A percentile compares a stretch with the other conserved stretches of the same genome.
Conservation (phyloP, 2,797 vertebrate genomes). For the Sylvilagus floridanus region DNA sequence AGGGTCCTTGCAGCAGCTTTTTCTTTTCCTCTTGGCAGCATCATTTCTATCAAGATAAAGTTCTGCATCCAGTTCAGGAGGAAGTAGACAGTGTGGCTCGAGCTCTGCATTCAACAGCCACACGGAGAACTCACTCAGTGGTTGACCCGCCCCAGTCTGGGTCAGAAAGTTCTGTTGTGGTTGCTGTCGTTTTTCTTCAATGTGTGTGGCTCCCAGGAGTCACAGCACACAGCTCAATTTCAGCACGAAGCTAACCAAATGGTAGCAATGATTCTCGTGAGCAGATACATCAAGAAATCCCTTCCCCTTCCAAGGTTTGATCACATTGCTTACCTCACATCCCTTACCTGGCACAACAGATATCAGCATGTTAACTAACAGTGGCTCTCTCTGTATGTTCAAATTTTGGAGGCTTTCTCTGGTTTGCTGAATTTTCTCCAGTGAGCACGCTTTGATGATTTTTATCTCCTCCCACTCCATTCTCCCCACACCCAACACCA, state of each 20-base stretch:
- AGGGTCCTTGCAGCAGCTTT: neutral
- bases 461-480: neutral
- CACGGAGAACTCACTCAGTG: neutral
- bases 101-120: neutral
- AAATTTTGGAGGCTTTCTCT: neutral
- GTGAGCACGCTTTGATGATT: neutral
- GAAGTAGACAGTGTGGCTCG: neutral
- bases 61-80: neutral
- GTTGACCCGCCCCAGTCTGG: neutral
- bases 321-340: neutral
- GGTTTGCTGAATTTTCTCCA: slow-evolving; percentile 17
- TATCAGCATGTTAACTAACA: neutral
- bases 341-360: neutral
- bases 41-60: slow-evolving; percentile 23
- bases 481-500: no score
- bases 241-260: neutral
- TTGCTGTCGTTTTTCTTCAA: neutral
- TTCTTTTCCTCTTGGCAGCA: neutral
- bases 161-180: neutral
- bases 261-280: neutral
- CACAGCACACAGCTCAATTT: neutral
- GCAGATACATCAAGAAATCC: neutral
- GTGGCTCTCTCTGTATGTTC: neutral
- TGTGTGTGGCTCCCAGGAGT: neutral
- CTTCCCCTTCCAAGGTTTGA: neutral